Evolutionary conservation across 2,113 vertebrate species (phyloP).

Genomic region (Pseudonaja textilis): DNA sequence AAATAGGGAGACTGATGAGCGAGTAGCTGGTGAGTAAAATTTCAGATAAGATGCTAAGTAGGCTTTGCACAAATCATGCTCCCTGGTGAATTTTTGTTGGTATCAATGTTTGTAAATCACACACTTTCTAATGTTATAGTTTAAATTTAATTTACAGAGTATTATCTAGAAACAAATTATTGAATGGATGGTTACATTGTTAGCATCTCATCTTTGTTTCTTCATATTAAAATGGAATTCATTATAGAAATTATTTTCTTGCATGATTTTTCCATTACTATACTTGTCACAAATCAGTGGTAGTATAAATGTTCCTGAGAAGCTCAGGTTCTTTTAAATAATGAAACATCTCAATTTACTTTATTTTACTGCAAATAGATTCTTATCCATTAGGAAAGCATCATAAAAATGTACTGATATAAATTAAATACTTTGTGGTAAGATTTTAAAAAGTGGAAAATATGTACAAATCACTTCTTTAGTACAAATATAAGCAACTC

Average conservation of each 20-base stretch:
- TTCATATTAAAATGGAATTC: not conserved
- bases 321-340: not conserved
- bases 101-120: not conserved
- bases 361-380: not conserved
- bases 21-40: conserved; percentile 87
- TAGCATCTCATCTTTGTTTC: not conserved
- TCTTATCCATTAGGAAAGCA: not conserved
- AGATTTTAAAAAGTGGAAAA: not conserved
- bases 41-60: conserved; percentile 20
- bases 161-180: not conserved
- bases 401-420: not conserved
- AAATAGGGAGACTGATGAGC: conserved; percentile 93
- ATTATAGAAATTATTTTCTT: not conserved
- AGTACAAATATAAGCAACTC: not conserved
- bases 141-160: not conserved
- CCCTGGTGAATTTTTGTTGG: conserved; percentile 22
- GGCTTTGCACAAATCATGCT: conserved; percentile 16
- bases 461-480: not conserved
- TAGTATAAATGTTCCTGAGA: not conserved
- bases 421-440: not conserved
- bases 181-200: not conserved
- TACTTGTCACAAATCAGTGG: not conserved
- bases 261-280: not conserved
- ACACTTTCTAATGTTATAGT: not conserved
- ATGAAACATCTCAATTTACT: not conserved